These are phyloP conservation scores for cattle (Bos taurus) DNA, from an alignment of 2,113 vertebrate species.

Conservation along the genomic window ARS-UCD2.0 NC_037354.1:41854001-41854500, in stretches of 20 bases:
- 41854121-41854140: neutral
- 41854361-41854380: neutral
- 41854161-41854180: neutral
- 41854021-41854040: neutral
- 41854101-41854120: neutral
- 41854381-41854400: neutral
- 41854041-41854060: neutral
- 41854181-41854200: neutral
- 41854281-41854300: neutral
- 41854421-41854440: neutral
- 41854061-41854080: neutral
- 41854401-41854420: neutral
- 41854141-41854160: slow-evolving; percentile 16
- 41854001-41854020: slow-evolving; percentile 14
- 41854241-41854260: neutral
- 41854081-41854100: neutral
- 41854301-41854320: neutral
- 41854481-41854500: neutral
- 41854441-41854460: neutral
- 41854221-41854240: neutral
- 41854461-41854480: neutral
- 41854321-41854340: neutral
- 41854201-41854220: neutral
- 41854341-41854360: neutral
- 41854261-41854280: neutral